These are phyloP conservation scores for Cotesia vestalis DNA, from an alignment of 1,140 invertebrate genomes.

Conservation along the genomic window DNA sequence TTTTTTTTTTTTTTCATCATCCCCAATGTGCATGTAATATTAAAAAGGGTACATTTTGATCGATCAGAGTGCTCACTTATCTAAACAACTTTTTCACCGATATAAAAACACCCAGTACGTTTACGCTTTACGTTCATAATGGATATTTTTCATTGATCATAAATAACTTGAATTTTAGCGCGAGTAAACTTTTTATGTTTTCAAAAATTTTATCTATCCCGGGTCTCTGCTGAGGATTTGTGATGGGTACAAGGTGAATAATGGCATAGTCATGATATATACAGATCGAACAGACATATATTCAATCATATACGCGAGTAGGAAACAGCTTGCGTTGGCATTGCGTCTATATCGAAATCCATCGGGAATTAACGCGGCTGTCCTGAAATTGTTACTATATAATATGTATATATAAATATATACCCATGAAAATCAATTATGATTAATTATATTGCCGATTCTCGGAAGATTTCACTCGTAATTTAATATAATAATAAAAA, in stretches of 20 bases:
- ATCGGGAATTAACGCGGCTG: constrained; percentile 13
- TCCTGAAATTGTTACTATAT: constrained; percentile 3
- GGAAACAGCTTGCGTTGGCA: constrained; percentile 23
- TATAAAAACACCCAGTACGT: no score
- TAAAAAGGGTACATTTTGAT: background rate
- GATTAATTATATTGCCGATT: background rate
- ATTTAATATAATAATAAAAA: no score
- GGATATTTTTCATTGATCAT: no score
- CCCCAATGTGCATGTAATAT: background rate
- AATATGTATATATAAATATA: background rate
- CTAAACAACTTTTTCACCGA: no score
- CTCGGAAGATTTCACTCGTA: no score
- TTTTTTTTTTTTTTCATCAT: background rate
- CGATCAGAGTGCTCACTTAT: background rate
- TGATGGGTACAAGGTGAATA: constrained; percentile 32
- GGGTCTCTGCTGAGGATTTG: background rate
- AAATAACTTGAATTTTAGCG: no score
- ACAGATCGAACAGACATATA: constrained; percentile 34
- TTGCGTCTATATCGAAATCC: constrained; percentile 1
- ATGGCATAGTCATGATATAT: constrained; percentile 25
- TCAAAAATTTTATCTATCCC: background rate
- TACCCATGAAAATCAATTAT: constrained; percentile 16
- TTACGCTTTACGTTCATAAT: background rate
- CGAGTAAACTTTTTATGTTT: no score
- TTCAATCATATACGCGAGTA: constrained; percentile 20